These are phyloP conservation scores for Lottia scabra DNA, from an alignment of 2,888 invertebrate species.

Conservation along the genomic window DNA sequence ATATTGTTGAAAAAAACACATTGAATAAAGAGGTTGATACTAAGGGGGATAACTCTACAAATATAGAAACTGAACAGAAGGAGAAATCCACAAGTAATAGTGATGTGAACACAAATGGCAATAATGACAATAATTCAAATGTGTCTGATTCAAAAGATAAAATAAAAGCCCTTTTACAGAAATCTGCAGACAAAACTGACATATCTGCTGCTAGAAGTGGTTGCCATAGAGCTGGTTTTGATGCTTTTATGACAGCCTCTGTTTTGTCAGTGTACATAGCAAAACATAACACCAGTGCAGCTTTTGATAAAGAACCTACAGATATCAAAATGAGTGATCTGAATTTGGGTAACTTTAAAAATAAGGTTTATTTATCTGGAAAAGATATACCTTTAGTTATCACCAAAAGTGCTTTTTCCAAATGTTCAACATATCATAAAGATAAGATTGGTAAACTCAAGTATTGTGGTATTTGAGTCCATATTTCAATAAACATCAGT, in stretches of 20 bases:
- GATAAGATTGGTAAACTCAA: constrained; percentile 42
- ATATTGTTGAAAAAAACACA: background rate
- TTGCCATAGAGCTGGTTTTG: constrained; percentile 70
- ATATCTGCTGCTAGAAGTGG: constrained; percentile 35
- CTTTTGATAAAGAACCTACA: constrained; percentile 6
- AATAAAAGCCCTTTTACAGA: background rate
- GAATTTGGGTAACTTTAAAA: constrained; percentile 53
- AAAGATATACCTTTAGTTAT: constrained; percentile 68
- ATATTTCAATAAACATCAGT: too few relatives aligned
- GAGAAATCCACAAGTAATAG: background rate
- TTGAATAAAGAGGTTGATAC: background rate
- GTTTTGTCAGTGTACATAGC: constrained; percentile 60
- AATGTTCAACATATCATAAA: constrained; percentile 59
- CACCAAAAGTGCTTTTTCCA: constrained; percentile 64
- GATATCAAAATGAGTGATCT: constrained; percentile 26
- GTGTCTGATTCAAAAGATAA: background rate
- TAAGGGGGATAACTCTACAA: background rate
- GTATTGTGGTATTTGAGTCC: background rate
- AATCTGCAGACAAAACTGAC: background rate
- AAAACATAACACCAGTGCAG: constrained; percentile 31
- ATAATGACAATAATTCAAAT: too few relatives aligned
- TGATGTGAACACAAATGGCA: background rate
- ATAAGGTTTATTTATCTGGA: constrained; percentile 67
- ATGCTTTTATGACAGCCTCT: constrained; percentile 71
- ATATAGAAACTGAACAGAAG: background rate